Conservation (phyloP, 2,797 vertebrate genomes). For the Xenops minutus region DNA sequence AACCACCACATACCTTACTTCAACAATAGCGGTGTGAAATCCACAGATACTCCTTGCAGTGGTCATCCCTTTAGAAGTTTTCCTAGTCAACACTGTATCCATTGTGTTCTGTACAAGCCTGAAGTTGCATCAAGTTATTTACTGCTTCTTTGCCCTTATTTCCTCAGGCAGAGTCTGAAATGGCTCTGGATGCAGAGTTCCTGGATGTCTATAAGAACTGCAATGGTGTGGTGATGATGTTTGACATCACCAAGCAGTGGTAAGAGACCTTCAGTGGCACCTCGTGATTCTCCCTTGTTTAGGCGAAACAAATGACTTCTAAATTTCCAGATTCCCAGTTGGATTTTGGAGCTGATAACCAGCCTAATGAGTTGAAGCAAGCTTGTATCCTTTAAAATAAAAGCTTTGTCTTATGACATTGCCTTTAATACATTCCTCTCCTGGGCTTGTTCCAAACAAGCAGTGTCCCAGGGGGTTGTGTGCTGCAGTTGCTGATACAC, state of each 20-base stretch:
- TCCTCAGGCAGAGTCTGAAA: slow-evolving; percentile 85
- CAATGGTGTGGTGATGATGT: slow-evolving; percentile 98
- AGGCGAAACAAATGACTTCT: background rate
- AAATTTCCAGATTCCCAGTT: background rate
- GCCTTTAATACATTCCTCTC: background rate
- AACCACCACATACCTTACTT: background rate
- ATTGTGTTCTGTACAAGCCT: background rate
- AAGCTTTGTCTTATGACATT: background rate
- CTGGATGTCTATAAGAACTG: slow-evolving; percentile 98
- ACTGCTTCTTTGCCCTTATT: background rate
- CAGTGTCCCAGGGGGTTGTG: background rate
- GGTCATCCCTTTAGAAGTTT: background rate
- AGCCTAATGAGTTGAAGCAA: background rate
- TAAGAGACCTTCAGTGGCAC: slow-evolving; percentile 61
- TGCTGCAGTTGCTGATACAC: background rate
- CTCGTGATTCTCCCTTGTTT: background rate
- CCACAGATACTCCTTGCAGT: accelerated
- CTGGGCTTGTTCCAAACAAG: background rate
- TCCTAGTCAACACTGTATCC: background rate
- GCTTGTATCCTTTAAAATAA: background rate
- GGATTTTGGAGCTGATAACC: background rate
- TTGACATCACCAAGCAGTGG: slow-evolving; percentile 99
- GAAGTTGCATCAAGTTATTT: background rate
- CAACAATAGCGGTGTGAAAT: background rate
- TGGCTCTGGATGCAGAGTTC: slow-evolving; percentile 97